A percentile compares a stretch with the other conserved stretches of the same genome.
Evolutionary conservation across 2,113 vertebrate genomes (phyloP).

Genomic region (Plotosus lineatus): DNA sequence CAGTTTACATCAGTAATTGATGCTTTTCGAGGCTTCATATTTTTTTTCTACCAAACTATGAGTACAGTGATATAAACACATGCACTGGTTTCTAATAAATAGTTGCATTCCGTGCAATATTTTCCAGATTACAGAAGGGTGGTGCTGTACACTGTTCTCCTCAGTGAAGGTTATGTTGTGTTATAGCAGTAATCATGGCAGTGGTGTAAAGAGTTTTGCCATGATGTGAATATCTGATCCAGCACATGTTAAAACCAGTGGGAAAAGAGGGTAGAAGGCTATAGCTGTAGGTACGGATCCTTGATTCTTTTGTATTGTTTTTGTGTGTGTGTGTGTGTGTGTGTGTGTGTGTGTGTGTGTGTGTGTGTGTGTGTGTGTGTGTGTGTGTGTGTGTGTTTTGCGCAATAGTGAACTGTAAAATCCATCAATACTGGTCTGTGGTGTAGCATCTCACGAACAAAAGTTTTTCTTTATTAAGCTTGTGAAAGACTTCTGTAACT

Average conservation of each 20-base stretch:
- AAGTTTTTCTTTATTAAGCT: background rate
- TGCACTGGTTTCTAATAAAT: background rate
- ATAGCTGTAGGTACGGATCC: background rate
- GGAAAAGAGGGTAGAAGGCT: background rate
- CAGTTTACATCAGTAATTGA: background rate
- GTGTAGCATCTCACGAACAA: background rate
- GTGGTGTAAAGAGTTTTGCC: conserved; percentile 4
- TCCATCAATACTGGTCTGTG: background rate
- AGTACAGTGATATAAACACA: background rate
- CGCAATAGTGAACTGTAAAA: background rate
- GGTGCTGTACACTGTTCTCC: background rate
- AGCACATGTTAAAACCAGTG: background rate
- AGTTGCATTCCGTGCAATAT: background rate
- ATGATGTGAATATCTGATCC: background rate
- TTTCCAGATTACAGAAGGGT: background rate
- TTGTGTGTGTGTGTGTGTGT: too few relatives aligned
- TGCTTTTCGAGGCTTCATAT: background rate
- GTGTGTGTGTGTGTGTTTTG: too few relatives aligned
- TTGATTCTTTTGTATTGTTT: too few relatives aligned
- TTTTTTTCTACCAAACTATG: background rate
- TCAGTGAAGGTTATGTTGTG: background rate
- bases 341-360: too few relatives aligned
- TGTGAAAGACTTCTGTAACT: background rate
- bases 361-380: too few relatives aligned
- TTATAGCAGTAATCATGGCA: background rate